Evolutionary conservation across 2,113 vertebrate species (phyloP), one percentile per base, ranked within the genome.

Genomic region (Apteryx owenii): DNA sequence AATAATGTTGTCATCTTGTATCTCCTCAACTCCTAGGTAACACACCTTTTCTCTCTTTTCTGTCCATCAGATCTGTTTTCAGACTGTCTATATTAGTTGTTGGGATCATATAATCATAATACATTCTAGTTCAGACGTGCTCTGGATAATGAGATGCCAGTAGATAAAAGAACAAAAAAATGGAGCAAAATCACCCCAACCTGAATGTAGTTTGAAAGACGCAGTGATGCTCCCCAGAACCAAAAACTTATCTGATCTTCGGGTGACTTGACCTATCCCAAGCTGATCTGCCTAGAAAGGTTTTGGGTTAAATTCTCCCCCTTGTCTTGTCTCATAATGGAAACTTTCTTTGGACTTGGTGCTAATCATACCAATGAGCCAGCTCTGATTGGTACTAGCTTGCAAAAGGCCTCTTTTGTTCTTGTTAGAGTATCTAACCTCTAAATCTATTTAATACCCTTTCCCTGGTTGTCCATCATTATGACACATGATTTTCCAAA

Each of bases 401-500:
- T 98, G 97, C 97, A 98, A 97, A 98, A 97, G 98, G 98, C 96
- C 97, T 96, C 98, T 98, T 98, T 98, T 98, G 98, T 98, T 98
- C 98, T 98, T 97, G 96, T 98, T 98, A 98, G 98, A 98, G 98
- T 98, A 97, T 98, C 98, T 98, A 98, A 98, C 97, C 98, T 98
- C 98, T 98, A 98, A 98, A 99, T 99, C 98, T 98, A 98, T 98
- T 98, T 98, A 98, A 98, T 98, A 97, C 98, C 97, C 97, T 97
- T 97, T 98, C 98, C 98, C 98, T 97, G 97, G 98, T 98, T 98
- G 98, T 98, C 98, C 98, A 98, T 98, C 98, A 98, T 98, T 96
- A 97, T 98, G 98, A 99, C 98, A 98, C 98, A 98, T 98, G 98
- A 98, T 98, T 98, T 99, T 98, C 98, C 97, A 98, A 98, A 98